Evolutionary conservation across 2,113 vertebrate genomes (phyloP), one percentile per base, ranked within the genome.

Genomic region (Gallinago undulata): DNA sequence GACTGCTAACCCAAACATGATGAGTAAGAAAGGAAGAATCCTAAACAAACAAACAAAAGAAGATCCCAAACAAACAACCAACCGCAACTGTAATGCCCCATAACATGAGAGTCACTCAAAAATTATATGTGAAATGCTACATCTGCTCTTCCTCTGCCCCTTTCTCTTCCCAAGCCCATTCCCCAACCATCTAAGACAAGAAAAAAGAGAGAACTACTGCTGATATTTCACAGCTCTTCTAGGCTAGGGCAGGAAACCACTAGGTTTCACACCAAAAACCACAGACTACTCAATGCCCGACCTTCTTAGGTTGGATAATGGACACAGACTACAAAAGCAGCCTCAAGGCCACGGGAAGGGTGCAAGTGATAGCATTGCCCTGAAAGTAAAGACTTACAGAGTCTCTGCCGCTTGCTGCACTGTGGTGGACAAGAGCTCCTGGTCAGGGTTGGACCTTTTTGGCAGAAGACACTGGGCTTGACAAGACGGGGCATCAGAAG

Each of bases 101-200:
- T 82, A 77, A 66, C 7, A 31, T 94, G 86, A 12, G 64, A 95
- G 59, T 93, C 92, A 88, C 88, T 96, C 72, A 96, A 94, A 89
- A 80, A 91, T 53, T 70, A 8, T 30, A 82, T 8, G 62, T 91
- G 93, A 96, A 96, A 95, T 95, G 94, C 94, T 97, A 97, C 95
- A 96, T 96, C 87, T 94, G 73, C 68, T 94, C 62, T 89, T 91
- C 45, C 35, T 87, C 76, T 2, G 22, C 56, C 77, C 68, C 66
- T 0, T 90, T 77, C 41, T 92, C 87, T 91, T 94, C 77, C 69
- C 89, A 95, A 96, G 70, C 87, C 80, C 56, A 13, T 67, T 93
- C 59, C 72, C 31, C 56, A 63, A 5, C 51, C 33, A 84, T 27
- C 66, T 75, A 69, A 86, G 57, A 70, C 35, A 66, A 39, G 85